Conservation (phyloP, 2,888 invertebrate species). For the Antitype chi region DNA sequence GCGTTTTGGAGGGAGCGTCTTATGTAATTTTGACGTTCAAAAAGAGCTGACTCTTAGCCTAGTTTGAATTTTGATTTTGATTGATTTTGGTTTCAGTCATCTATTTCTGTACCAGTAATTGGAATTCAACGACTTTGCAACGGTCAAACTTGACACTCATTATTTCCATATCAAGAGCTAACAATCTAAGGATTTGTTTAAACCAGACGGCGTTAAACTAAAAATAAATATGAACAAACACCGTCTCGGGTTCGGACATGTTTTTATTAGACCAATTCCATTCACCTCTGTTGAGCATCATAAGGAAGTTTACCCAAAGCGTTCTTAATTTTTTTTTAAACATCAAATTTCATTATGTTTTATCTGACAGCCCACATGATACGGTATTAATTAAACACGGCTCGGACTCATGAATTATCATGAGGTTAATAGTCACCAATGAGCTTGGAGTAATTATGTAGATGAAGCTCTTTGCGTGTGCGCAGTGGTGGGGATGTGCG, state of each 20-base stretch:
- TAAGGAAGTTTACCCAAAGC: constrained; percentile 68
- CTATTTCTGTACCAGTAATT: too few relatives aligned
- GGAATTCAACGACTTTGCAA: constrained; percentile 42
- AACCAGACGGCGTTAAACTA: constrained; percentile 40
- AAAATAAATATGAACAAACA: constrained; percentile 58
- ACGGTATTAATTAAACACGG: constrained; percentile 87
- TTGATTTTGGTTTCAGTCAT: too few relatives aligned
- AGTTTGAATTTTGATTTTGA: too few relatives aligned
- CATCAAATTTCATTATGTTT: constrained; percentile 83
- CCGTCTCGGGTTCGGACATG: constrained; percentile 56
- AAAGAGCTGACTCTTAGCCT: too few relatives aligned
- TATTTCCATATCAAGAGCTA: constrained; percentile 42
- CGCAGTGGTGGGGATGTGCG: constrained; percentile 75
- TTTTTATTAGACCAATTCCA: constrained; percentile 69
- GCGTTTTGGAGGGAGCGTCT: too few relatives aligned
- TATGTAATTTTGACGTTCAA: too few relatives aligned
- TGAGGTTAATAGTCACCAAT: constrained; percentile 90
- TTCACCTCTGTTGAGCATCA: constrained; percentile 68
- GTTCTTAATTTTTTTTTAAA: constrained; percentile 56
- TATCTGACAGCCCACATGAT: constrained; percentile 88
- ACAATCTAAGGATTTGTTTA: constrained; percentile 48
- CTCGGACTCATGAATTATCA: constrained; percentile 86
- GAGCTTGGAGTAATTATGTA: constrained; percentile 90
- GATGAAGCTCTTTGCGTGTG: constrained; percentile 83
- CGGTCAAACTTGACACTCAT: constrained; percentile 39